Conservation (phyloP, 2,888 invertebrate genomes). For the Theodoxus fluviatilis region DNA sequence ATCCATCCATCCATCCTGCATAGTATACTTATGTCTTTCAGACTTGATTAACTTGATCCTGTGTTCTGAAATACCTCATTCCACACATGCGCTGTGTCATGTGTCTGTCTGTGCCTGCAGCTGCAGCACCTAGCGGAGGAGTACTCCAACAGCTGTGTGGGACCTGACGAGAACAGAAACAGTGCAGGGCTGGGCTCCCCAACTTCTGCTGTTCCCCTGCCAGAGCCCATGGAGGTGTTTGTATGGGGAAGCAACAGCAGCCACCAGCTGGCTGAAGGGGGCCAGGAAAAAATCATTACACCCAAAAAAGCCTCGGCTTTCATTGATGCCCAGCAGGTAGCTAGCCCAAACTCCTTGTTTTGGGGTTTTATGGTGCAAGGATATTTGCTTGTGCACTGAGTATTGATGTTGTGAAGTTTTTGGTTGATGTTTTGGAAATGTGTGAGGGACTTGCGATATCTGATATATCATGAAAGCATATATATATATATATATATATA, state of each 20-base stretch:
- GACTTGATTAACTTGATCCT: too few relatives aligned
- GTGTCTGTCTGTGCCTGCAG: conserved; percentile 38
- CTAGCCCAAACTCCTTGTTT: too few relatives aligned
- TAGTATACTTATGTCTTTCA: too few relatives aligned
- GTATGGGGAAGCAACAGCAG: conserved; percentile 76
- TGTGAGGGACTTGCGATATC: too few relatives aligned
- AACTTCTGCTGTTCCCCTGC: conserved; percentile 23
- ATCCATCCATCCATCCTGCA: too few relatives aligned
- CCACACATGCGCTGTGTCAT: neutral
- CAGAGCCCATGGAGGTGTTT: conserved; percentile 67
- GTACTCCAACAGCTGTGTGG: conserved; percentile 54
- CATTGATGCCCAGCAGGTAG: conserved; percentile 71
- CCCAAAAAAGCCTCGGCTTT: conserved; percentile 72
- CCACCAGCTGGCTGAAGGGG: conserved; percentile 73
- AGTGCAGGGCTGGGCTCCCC: conserved; percentile 28
- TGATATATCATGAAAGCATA: too few relatives aligned
- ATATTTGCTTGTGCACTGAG: too few relatives aligned
- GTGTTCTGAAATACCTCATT: too few relatives aligned
- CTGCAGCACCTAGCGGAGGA: conserved; percentile 58
- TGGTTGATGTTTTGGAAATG: too few relatives aligned
- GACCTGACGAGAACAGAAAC: conserved; percentile 53
- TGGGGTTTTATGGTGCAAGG: too few relatives aligned
- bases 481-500: too few relatives aligned
- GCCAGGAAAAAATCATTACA: conserved; percentile 71
- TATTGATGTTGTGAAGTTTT: too few relatives aligned